Evolutionary conservation across 2,113 vertebrate genomes (phyloP), one percentile per base, ranked within the genome.

Genomic region (Serilophus lunatus): DNA sequence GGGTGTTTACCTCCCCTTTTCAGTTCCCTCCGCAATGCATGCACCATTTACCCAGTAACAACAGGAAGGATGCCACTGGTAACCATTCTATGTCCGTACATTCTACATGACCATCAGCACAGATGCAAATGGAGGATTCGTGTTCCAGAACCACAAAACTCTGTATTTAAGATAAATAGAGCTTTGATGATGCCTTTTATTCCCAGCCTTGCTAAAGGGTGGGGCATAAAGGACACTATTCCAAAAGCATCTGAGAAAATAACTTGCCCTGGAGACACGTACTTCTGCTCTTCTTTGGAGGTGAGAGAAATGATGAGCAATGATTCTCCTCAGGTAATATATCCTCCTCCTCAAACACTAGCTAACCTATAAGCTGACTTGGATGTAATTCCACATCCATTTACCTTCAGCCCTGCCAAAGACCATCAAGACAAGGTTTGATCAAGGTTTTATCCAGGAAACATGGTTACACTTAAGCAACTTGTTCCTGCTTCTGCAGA

Each of bases 141-240:
- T 80, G 50, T 80, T 82, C 81, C 93, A 89, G 82, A 95, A 82
- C 82, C 70, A 94, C 71, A 88, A 24, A 85, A 18, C 45, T 77
- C 71, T 94, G 71, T 80, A 83, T 70, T 95, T 95, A 95, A 91
- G 79, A 38, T 95, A 91, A 91, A 74, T 90, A 93, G 93, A 79
- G 71, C 18, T 82, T 85, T 92, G 89, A 91, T 76, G 87, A 91
- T 91, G 91, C 24, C 81, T 76, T 92, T 95, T 82, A 72, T 81
- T 84, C 36, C 44, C 40, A 82, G 61, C 56, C 69, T 87, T 53
- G 35, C 54, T 78, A 88, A 74, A 0, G 78, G 78, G 93, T 90
- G 84, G 45, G 85, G 56, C 66, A 85, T 49, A 87, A 93, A 72
- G 36, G 91, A 76, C 61, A 35, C 61, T 85, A 77, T 47, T 82